Percentiles rank a stretch among this genome's conserved stretches.
Evolutionary conservation across 2,797 vertebrate genomes (phyloP).

Genomic region (Glossophaga mutica): DNA sequence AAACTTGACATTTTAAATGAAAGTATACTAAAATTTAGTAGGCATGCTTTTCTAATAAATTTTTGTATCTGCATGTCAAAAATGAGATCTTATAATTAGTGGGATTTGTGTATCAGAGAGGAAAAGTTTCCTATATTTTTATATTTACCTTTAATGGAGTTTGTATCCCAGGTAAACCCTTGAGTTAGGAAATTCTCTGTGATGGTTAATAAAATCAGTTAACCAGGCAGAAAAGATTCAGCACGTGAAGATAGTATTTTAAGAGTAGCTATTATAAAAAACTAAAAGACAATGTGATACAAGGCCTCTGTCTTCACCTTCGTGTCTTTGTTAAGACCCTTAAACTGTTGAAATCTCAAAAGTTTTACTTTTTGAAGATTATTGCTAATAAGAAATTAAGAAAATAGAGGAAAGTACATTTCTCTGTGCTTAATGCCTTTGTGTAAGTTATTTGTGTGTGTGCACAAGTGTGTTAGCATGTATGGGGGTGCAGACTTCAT

Average conservation of each 20-base stretch:
- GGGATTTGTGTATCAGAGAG: conserved; percentile 49
- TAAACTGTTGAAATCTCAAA: not conserved
- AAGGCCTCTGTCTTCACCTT: not conserved
- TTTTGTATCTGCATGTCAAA: conserved; percentile 70
- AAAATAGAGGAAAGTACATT: not conserved
- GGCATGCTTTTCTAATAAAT: conserved; percentile 47
- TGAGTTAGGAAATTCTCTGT: conserved; percentile 2
- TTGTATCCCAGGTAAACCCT: conserved; percentile 24
- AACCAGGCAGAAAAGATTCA: not conserved
- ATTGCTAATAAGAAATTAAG: conserved; percentile 42
- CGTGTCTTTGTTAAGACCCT: not conserved
- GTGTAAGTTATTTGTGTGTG: not conserved
- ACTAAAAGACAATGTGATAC: not conserved
- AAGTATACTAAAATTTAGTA: conserved; percentile 55
- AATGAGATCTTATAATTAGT: conserved; percentile 54
- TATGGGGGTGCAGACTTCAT: not conserved
- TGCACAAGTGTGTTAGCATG: not conserved
- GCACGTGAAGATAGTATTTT: not conserved
- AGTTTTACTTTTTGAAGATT: not conserved
- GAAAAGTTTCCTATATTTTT: conserved; percentile 71
- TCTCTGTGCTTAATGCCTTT: not conserved
- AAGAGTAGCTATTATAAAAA: conserved; percentile 11
- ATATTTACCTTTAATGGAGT: conserved; percentile 55
- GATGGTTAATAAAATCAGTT: not conserved
- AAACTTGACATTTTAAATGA: conserved; percentile 22